These are phyloP conservation scores for Drosophila melanica DNA, from an alignment of 1,140 invertebrate genomes.

Conservation along the genomic window DNA sequence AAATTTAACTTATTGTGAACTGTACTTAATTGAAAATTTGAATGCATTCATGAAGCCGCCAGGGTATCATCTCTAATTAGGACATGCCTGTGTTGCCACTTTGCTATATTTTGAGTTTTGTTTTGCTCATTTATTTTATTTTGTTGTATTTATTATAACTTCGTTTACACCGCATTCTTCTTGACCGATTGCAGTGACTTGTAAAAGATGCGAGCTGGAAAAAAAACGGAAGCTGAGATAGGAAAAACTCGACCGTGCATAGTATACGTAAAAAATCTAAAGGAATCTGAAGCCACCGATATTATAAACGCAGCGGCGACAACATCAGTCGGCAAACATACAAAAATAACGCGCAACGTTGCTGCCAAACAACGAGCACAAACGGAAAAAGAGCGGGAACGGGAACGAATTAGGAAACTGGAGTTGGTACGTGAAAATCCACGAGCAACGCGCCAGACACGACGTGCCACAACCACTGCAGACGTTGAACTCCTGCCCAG, in stretches of 20 bases:
- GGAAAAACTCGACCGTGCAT: slow-evolving; percentile 72
- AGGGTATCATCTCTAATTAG: slow-evolving; percentile 25
- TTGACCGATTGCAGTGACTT: slow-evolving; percentile 46
- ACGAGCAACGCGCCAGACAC: slow-evolving; percentile 11
- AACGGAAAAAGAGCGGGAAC: slow-evolving; percentile 8
- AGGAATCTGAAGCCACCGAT: slow-evolving; percentile 29
- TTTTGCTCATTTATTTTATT: slow-evolving; percentile 34
- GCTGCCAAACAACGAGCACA: slow-evolving; percentile 11
- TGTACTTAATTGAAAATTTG: background rate
- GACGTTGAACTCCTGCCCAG: slow-evolving; percentile 4
- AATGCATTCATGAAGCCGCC: slow-evolving; percentile 19
- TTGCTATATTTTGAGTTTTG: slow-evolving; percentile 25
- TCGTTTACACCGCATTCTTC: slow-evolving; percentile 20
- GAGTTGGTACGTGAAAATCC: background rate
- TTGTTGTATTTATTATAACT: slow-evolving; percentile 12
- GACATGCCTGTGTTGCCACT: slow-evolving; percentile 31
- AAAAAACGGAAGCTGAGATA: slow-evolving; percentile 62
- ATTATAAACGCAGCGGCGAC: slow-evolving; percentile 11
- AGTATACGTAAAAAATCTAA: slow-evolving; percentile 65
- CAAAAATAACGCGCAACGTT: slow-evolving; percentile 9
- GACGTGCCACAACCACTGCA: slow-evolving; percentile 22
- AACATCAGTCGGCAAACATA: slow-evolving; percentile 9
- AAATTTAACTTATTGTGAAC: too few species aligned
- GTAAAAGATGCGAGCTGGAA: slow-evolving; percentile 78
- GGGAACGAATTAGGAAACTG: background rate